phyloP scores from a whole-genome alignment of 2,888 invertebrate genomes.

The Eumerus sabulonum region DNA sequence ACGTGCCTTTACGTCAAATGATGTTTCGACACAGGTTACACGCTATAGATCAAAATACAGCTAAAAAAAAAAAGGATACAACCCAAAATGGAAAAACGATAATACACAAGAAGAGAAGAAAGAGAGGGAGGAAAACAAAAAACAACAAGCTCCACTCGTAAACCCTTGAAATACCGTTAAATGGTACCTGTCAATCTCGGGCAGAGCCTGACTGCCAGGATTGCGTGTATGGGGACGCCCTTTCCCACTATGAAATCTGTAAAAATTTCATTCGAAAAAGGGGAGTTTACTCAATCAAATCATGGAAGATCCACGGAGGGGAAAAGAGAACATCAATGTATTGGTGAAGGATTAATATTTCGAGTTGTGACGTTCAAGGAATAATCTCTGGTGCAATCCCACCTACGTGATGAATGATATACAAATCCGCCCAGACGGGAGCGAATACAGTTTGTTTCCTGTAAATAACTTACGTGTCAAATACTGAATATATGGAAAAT shows the following conservation, averaged over 20 bases:
- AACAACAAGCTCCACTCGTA: slow-evolving; percentile 12
- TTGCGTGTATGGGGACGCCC: not conserved
- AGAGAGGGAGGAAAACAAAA: no score
- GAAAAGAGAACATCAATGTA: slow-evolving; percentile 17
- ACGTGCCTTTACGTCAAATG: not conserved
- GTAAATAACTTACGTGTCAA: slow-evolving; percentile 82
- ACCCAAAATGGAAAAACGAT: not conserved
- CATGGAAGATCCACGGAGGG: not conserved
- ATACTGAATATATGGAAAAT: slow-evolving; percentile 83
- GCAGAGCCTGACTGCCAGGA: slow-evolving; percentile 14
- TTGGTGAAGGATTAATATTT: slow-evolving; percentile 16
- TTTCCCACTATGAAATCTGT: not conserved
- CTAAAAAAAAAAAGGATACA: no score
- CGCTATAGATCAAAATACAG: no score
- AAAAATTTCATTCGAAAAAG: no score
- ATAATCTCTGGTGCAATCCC: slow-evolving; percentile 48
- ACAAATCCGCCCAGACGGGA: not conserved
- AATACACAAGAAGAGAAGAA: no score
- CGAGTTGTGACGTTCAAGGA: slow-evolving; percentile 5
- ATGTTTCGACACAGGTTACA: no score
- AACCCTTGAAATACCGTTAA: slow-evolving; percentile 32
- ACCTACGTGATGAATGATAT: slow-evolving; percentile 54
- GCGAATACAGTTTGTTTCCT: slow-evolving; percentile 28
- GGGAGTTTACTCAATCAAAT: not conserved
- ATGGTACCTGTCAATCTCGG: slow-evolving; percentile 53